A percentile compares a stretch with the other conserved stretches of the same genome.
Evolutionary conservation across 2,113 vertebrate genomes (phyloP).

Genomic region (Planiliza haematocheilus): DNA sequence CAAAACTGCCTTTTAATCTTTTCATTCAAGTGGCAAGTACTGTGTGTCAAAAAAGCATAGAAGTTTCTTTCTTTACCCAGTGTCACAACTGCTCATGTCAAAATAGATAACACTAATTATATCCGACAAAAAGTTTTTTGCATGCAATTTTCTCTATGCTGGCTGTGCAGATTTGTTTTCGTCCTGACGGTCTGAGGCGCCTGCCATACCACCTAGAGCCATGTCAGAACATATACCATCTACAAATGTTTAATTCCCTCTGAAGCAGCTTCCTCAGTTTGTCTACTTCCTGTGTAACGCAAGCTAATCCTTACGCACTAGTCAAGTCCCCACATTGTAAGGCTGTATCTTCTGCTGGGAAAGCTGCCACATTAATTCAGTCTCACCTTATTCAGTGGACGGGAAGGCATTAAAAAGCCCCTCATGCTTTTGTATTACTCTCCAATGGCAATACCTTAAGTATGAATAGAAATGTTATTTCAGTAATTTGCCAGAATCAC

Average conservation of each 20-base stretch:
- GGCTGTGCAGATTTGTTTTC: slow-evolving; percentile 4
- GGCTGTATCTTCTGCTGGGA: slow-evolving; percentile 56
- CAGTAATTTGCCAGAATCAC: slow-evolving; percentile 42
- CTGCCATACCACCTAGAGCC: slow-evolving; percentile 9
- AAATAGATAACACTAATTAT: background rate
- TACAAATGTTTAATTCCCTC: slow-evolving; percentile 59
- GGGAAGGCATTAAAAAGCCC: slow-evolving; percentile 60
- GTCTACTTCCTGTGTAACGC: slow-evolving; percentile 46
- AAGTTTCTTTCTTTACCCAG: background rate
- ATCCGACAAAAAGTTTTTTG: slow-evolving; percentile 3
- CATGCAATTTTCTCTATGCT: background rate
- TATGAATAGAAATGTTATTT: slow-evolving; percentile 65
- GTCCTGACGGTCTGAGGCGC: slow-evolving; percentile 29
- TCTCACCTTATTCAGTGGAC: slow-evolving; percentile 64
- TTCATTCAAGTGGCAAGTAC: background rate
- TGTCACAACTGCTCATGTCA: background rate
- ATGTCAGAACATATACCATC: slow-evolving; percentile 28
- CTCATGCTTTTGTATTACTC: slow-evolving; percentile 55
- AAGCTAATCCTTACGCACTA: slow-evolving; percentile 70
- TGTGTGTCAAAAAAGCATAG: background rate
- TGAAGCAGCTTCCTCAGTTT: slow-evolving; percentile 49
- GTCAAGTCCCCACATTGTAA: slow-evolving; percentile 57
- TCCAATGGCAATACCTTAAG: slow-evolving; percentile 46
- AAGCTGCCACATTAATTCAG: slow-evolving; percentile 70
- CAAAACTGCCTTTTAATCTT: slow-evolving; percentile 14